Evolutionary conservation across 1,140 invertebrate species (phyloP), one percentile per base, ranked within the genome.

Genomic region (Lordiphosa mommai): DNA sequence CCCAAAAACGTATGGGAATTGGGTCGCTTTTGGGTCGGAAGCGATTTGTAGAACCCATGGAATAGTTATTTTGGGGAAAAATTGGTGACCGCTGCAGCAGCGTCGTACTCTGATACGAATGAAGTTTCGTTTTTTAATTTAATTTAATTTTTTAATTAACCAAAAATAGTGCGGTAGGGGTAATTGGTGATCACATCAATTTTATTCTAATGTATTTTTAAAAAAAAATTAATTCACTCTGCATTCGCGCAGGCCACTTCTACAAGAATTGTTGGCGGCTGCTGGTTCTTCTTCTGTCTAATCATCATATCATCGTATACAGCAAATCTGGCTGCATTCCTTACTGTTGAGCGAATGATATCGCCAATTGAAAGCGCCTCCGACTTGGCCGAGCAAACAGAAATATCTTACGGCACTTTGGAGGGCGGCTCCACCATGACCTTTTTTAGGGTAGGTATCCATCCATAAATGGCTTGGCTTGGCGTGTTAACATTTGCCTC

Each of bases 241-340:
- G 8, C 12, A 16, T 20, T 48, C 12, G 16, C 10, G 7, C 32
- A 48, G 46, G 46, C 46, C 16, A 48, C 46, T n/a, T 48, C 46
- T 8, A 48, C 46, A 1, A 32, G 46, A 34, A 48, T 48, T 5
- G 46, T 48, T 12, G 46, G 46, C 10, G 46, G 46, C 14, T 48
- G 46, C 17, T 48, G 46, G 46, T 48, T 48, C 10, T 41, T 99
- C 90, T 99, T 99, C 90, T 99, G 98, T 0, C 92, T 99, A 10
- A 99, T 99, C 85, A 98, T 99, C 84, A 97, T 99, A 56, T 98
- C 97, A 0, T 98, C 97, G 12, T 99, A 99, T 89, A 99, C 98
- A 1, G 98, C 98, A 7, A 99, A 99, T 90, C 90, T 99, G 61
- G 95, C 95, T 0, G 98, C 98, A 2, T 99, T 99, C 89, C 91